A percentile compares a stretch with the other conserved stretches of the same genome.
These are phyloP conservation scores for Tryphoninae sp. DNA, from an alignment of 2,888 invertebrate genomes.

Conservation along the genomic window DNA sequence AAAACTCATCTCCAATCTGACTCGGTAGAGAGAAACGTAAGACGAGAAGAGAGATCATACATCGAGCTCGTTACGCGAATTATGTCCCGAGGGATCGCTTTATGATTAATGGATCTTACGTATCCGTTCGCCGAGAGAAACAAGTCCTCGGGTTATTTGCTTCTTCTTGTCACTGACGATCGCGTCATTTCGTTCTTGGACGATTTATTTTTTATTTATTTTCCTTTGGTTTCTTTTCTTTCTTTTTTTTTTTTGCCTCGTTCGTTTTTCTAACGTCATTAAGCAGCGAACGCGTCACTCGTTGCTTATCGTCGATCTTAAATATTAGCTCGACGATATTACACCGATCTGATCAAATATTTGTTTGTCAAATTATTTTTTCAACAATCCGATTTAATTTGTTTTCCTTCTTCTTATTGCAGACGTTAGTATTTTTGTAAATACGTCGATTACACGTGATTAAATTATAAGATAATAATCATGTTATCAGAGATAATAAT, in stretches of 20 bases:
- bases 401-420: no score
- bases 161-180: constrained; percentile 57
- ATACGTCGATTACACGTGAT: no score
- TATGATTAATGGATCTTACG: constrained; percentile 58
- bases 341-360: no score
- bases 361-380: no score
- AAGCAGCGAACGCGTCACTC: no score
- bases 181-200: constrained; percentile 43
- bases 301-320: no score
- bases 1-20: constrained; percentile 13
- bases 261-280: background rate
- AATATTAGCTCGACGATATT: no score
- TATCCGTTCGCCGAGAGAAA: constrained; percentile 3
- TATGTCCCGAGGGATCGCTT: constrained; percentile 30
- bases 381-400: no score
- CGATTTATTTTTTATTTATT: constrained; percentile 18
- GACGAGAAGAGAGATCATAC: constrained; percentile 43
- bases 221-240: constrained; percentile 9
- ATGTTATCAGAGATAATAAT: no score
- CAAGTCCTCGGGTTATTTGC: constrained; percentile 54
- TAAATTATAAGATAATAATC: no score
- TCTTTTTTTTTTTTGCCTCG: background rate
- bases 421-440: no score
- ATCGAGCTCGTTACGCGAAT: constrained; percentile 59
- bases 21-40: constrained; percentile 11